These are phyloP conservation scores for Hanleya hanleyi DNA, from an alignment of 2,888 invertebrate genomes.

Conservation along the genomic window DNA sequence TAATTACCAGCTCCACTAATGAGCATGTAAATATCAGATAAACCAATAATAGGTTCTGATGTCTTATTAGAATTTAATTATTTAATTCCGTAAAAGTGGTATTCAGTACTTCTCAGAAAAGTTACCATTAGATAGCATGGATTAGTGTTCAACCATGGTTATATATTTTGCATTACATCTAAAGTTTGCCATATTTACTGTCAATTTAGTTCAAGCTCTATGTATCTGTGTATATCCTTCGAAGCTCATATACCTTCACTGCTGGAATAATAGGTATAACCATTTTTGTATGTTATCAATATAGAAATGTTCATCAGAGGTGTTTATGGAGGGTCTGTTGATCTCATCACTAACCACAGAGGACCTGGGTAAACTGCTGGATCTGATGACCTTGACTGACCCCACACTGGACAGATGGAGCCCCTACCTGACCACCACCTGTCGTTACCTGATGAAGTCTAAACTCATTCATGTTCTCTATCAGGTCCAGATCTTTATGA, in stretches of 20 bases:
- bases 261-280: background rate
- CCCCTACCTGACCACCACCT: conserved; percentile 67
- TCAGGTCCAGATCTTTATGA: conserved; percentile 73
- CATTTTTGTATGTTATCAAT: conserved; percentile 8
- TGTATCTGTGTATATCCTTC: no score
- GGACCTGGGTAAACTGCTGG: conserved; percentile 62
- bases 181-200: no score
- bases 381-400: conserved; percentile 67
- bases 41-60: no score
- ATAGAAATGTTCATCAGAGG: conserved; percentile 65
- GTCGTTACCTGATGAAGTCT: conserved; percentile 67
- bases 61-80: no score
- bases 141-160: no score
- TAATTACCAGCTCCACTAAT: no score
- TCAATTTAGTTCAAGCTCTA: no score
- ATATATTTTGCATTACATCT: no score
- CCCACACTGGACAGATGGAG: conserved; percentile 66
- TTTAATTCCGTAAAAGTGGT: no score
- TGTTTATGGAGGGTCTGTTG: conserved; percentile 71
- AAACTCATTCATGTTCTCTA: conserved; percentile 68
- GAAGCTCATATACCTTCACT: background rate
- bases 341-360: conserved; percentile 64
- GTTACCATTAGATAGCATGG: no score
- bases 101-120: no score
- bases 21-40: no score